Percentiles rank a stretch among this genome's conserved stretches.
Evolutionary conservation across 2,113 vertebrate genomes (phyloP).

Genomic region (Esox niger): DNA sequence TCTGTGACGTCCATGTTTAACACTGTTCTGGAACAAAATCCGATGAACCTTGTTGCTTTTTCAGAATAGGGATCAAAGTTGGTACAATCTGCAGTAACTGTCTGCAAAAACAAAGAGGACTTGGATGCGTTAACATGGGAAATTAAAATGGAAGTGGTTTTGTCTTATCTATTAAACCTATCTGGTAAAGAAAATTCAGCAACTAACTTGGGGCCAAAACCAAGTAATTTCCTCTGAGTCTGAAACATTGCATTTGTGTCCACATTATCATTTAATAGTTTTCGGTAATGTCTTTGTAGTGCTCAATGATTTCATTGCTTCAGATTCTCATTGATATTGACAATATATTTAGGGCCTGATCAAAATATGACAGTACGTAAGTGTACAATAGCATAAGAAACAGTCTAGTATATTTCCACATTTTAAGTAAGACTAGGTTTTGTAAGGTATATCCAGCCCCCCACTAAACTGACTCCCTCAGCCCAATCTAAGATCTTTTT

Average conservation of each 20-base stretch:
- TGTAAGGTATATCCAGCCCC: no score
- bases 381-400: no score
- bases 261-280: no score
- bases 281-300: no score
- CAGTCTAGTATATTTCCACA: no score
- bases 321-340: no score
- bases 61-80: background rate
- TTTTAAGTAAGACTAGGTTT: no score
- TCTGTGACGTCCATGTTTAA: background rate
- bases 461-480: no score
- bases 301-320: no score
- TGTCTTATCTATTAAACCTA: background rate
- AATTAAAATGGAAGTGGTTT: background rate
- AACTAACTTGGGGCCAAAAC: background rate
- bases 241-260: background rate
- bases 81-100: background rate
- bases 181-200: background rate
- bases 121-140: background rate
- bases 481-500: no score
- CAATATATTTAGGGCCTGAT: no score
- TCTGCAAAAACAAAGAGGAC: background rate
- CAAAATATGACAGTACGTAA: no score
- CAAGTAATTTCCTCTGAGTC: background rate
- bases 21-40: background rate
- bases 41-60: background rate